These are phyloP conservation scores for Hypselothyrea guttata DNA, from an alignment of 2,888 invertebrate species.

Conservation along the genomic window DNA sequence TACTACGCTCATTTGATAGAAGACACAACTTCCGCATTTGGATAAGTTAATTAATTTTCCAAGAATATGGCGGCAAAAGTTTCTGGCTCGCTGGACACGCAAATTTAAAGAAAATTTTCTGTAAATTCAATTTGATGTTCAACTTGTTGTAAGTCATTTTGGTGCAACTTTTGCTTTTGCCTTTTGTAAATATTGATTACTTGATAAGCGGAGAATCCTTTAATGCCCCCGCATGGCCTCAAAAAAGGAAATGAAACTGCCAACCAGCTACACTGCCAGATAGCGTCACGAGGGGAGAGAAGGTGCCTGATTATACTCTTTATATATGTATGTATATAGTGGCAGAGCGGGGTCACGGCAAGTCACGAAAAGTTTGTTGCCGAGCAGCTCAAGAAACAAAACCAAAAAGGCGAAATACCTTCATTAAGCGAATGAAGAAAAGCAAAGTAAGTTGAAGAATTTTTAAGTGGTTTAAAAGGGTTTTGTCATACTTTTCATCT, in stretches of 20 bases:
- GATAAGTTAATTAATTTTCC: conserved; percentile 70
- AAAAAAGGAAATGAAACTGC: conserved; percentile 58
- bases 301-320: not conserved
- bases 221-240: conserved; percentile 57
- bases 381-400: conserved; percentile 47
- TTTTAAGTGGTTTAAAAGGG: conserved; percentile 78
- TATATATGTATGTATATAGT: conserved; percentile 25
- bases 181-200: conserved; percentile 77
- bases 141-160: conserved; percentile 58
- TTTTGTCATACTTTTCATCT: conserved; percentile 75
- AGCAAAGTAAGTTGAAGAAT: conserved; percentile 77
- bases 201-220: conserved; percentile 70
- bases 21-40: conserved; percentile 56
- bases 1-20: conserved; percentile 48
- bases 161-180: conserved; percentile 46
- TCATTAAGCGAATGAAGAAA: conserved; percentile 79
- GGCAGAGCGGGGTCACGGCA: conserved; percentile 18
- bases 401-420: conserved; percentile 74
- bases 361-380: conserved; percentile 54
- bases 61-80: conserved; percentile 53
- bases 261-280: conserved; percentile 14
- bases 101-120: conserved; percentile 54
- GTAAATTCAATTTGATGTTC: conserved; percentile 64
- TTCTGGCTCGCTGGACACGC: conserved; percentile 37
- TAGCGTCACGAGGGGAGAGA: not conserved